Base-by-base conservation (phyloP, 2,113 vertebrate species). In the Ophthalmolycus amberensis region DNA sequence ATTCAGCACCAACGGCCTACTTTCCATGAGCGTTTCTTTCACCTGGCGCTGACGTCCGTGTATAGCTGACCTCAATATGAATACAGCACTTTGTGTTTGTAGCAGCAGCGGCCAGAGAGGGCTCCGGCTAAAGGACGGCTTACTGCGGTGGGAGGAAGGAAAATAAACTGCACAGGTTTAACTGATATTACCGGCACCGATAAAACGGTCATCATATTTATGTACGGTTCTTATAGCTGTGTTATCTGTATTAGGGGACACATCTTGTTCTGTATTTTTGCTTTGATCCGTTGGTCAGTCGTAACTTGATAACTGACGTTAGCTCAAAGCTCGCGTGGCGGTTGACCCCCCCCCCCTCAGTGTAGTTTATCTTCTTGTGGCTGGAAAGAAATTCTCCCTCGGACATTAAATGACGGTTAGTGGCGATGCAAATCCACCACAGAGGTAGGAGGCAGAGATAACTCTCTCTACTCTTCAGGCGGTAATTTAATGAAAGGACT, bases 1-100 rank as follows among this genome's bases (percentile, higher is more conserved):
- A 56, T 42, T 72, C 73, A 71, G 54, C 38, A 77, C 80, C 82
- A 88, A 88, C 77, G 48, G 80, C 38, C 80, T 78, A 77, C 64
- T 93, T 90, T 90, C 82, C 88, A 85, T 82, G 75, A 87, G 60
- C 11, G 3, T 73, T 84, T 84, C 60, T 75, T 82, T 84, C 60
- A 83, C 80, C 84, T 87, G 82, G 74, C 77, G 59, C 59, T 71
- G 68, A 67, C 18, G 52, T 69, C 65, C 46, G 59, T 8, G 7
- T 37, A 65, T 37, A 63, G 77, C 81, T 85, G 84, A 87, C 88
- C 71, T 80, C 70, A 64, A 71, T 60, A 56, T 72, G 60, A 86
- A 84, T 83, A 73, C 75, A 80, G 64, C 71, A 18, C 40, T 83
- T 25, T 81, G 69, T 74, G 71, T 73, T 83, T 77, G 64, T 56